phyloP scores from a whole-genome alignment of 1,140 invertebrate genomes.

The Matsumurasca onukii region DNA sequence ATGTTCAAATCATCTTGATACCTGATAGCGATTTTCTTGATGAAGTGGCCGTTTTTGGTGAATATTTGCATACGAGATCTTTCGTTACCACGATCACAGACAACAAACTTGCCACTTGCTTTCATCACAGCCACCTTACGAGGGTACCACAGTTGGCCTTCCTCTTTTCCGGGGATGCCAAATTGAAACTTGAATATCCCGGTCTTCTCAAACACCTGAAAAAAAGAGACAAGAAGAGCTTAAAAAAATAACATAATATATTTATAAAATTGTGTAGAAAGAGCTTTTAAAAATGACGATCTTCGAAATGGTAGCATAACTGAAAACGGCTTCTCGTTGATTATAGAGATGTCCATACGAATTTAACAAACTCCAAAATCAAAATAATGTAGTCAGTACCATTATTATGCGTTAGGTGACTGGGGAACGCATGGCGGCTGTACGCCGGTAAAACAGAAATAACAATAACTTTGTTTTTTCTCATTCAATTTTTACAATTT shows the following conservation, averaged over 20 bases:
- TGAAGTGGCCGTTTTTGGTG: slow-evolving; percentile 80
- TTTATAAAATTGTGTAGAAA: slow-evolving; percentile 13
- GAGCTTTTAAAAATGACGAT: slow-evolving; percentile 23
- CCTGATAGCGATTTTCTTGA: slow-evolving; percentile 88
- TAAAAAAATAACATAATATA: slow-evolving; percentile 30
- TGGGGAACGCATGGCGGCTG: no score
- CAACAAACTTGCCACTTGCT: slow-evolving; percentile 85
- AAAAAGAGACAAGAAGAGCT: no score
- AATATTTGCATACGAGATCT: slow-evolving; percentile 96
- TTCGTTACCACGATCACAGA: slow-evolving; percentile 95
- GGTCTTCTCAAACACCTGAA: slow-evolving; percentile 84
- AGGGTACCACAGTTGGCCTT: slow-evolving; percentile 96
- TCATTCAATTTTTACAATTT: no score
- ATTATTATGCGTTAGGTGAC: not conserved
- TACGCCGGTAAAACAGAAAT: no score
- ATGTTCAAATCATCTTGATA: no score
- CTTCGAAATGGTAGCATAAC: no score
- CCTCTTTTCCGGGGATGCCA: slow-evolving; percentile 87
- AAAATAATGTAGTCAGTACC: no score
- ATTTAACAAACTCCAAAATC: no score
- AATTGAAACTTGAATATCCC: slow-evolving; percentile 88
- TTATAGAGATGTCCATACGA: slow-evolving; percentile 2
- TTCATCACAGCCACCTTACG: slow-evolving; percentile 93
- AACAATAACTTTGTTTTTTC: no score
- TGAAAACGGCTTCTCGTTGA: no score